phyloP scores from a whole-genome alignment of 2,888 invertebrate genomes.

The Frankliniella fusca region DNA sequence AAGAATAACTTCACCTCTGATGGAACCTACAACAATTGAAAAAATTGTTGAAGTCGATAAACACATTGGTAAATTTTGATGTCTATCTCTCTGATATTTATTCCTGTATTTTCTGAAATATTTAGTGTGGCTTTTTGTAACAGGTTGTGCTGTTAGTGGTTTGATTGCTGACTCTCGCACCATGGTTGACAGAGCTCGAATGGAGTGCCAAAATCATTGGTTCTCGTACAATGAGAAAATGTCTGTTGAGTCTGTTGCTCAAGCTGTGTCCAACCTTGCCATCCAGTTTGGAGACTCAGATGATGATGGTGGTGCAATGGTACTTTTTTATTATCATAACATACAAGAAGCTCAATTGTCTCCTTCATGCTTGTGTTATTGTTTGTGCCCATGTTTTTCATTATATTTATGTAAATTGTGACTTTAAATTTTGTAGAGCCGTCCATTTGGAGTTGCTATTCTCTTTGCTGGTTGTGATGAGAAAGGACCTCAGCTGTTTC shows the following conservation, averaged over 20 bases:
- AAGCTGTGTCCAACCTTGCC: slow-evolving; percentile 97
- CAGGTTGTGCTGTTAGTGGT: slow-evolving; percentile 91
- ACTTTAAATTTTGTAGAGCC: slow-evolving; percentile 39
- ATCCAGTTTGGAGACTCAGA: slow-evolving; percentile 99
- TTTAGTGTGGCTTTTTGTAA: slow-evolving; percentile 27
- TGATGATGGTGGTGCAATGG: slow-evolving; percentile 86
- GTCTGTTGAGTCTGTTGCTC: slow-evolving; percentile 95
- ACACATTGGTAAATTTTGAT: slow-evolving; percentile 67
- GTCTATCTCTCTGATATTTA: neutral
- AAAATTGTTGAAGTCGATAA: slow-evolving; percentile 98
- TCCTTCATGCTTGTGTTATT: neutral
- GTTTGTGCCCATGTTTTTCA: neutral
- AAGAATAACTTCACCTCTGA: slow-evolving; percentile 91
- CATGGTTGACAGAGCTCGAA: slow-evolving; percentile 86
- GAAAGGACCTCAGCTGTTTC: slow-evolving; percentile 90
- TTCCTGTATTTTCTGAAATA: neutral
- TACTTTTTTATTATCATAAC: slow-evolving; percentile 36
- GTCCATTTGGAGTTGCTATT: slow-evolving; percentile 98
- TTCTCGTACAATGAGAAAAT: slow-evolving; percentile 95
- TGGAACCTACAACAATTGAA: slow-evolving; percentile 96
- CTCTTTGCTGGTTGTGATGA: slow-evolving; percentile 92
- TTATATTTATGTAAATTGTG: neutral
- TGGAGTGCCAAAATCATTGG: slow-evolving; percentile 98
- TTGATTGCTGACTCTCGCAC: slow-evolving; percentile 97
- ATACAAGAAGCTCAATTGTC: neutral